Evolutionary conservation across 2,888 invertebrate species (phyloP), one percentile per base, ranked within the genome.

Genomic region (Lapara coniferarum): DNA sequence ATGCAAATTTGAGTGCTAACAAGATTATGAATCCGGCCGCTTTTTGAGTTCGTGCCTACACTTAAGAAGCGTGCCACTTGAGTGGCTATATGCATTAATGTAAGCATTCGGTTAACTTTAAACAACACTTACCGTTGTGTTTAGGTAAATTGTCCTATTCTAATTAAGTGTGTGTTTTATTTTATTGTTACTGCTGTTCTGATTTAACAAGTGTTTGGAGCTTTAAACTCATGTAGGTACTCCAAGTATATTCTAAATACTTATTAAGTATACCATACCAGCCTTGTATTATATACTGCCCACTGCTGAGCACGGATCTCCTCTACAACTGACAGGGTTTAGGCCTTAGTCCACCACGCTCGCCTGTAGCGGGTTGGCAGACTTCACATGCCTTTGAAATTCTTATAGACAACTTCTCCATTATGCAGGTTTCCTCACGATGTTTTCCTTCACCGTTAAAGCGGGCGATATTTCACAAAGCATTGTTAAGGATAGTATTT

Each of bases 1-100:
- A 93, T 93, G 93, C 93, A 93, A 93, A 93, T 93, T 93, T 93
- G 90, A 90, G 93, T 88, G 93, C 93, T 93, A 93, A 93, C 93
- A 93, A 93, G 93, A 93, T 93, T 93, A 93, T 93, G 93, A 92
- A 91, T 88, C 89, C 85, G 80, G 82, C 85, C 85, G 89, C 90
- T 90, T 92, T 93, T 92, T 92, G 90, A 91, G 83, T 80, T 74
- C 69, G 75, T 72, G 71, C 81, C 82, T 78, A 85, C 85, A 85
- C 82, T 88, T 88, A 87, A 86, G 82, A 75, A 79, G 78, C 77
- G 82, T 30, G 66, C 66, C 51, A 46, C 66, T 70, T 70, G 68
- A 70, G 68, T 70, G 55, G 56, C 66, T 70, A 56, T 68, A 70
- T 70, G 68, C 78, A 77, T 78, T 77, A 77, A 76, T 79, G 78